Base-by-base conservation (phyloP, 2,888 invertebrate genomes). In the Teleogryllus oceanicus region DNA sequence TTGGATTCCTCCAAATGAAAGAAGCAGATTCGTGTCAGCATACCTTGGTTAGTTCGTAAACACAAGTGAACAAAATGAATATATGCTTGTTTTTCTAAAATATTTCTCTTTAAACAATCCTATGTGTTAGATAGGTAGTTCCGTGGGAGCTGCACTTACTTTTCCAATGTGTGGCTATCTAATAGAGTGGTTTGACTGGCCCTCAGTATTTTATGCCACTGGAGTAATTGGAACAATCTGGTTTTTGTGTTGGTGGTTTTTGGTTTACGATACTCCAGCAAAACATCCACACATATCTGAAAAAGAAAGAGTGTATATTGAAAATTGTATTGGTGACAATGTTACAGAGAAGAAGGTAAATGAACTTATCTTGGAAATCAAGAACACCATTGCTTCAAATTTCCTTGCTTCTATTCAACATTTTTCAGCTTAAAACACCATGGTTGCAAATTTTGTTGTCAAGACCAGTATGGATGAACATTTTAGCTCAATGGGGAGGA, bases 1-100 rank as follows among this genome's bases (percentile, higher is more conserved):
- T 83, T 95, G 95, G 95, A 94, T 95, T 79, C 95, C 95, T 18
- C 93, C 93, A 0, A 89, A 93, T 82, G 95, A 96, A 85, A 89
- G 94, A 80, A 92, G 94, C 84, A 92, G 91, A 86, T 92, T 92
- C 82, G 90, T 92, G 4, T 91, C 91, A 50, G 89, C 92, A 75
- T 91, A 91, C 84, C 85, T 91, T 83, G 91, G 91, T 86, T 85
- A 85, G 84, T 82, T 51, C 2, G 74, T 74, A 37, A 37, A 8
- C 8, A 37, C 37, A 37, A 5, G 37, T 37, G 8, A 5, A 37
- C 5, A 5, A 37, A 8, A 8, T 18, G 0, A 8, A 37, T 37
- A 37, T 37, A 8, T 8, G 1, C 0, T 37, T 37, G 5, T 37
- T 37, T 8, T 37, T 37, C 37, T 37, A 37, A 37, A 37, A 37